These are phyloP conservation scores for Myathropa florea DNA, from an alignment of 2,888 invertebrate species.

Conservation along the genomic window DNA sequence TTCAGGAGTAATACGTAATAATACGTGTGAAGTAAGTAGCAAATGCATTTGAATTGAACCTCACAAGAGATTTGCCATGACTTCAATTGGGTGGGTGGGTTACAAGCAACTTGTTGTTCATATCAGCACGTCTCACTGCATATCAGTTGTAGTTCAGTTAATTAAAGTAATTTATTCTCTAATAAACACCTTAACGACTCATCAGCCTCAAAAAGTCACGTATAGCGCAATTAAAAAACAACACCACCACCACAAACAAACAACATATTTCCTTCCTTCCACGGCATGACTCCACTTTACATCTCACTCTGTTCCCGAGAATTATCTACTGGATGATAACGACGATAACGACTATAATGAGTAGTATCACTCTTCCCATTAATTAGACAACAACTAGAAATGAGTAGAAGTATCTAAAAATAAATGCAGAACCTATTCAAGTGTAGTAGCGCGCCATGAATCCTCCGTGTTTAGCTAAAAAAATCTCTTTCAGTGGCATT, in stretches of 20 bases:
- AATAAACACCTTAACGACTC: conserved; percentile 1
- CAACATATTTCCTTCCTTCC: not conserved
- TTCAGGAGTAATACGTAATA: no score
- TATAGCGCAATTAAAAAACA: no score
- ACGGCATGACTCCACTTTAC: not conserved
- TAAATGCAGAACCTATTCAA: not conserved
- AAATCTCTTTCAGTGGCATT: not conserved
- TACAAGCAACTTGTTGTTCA: no score
- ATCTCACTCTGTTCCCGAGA: not conserved
- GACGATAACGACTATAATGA: conserved; percentile 10
- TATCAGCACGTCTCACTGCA: no score
- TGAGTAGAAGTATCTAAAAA: conserved; percentile 23
- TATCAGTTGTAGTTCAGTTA: not conserved
- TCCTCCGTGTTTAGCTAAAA: not conserved
- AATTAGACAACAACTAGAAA: conserved; percentile 20
- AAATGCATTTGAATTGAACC: no score
- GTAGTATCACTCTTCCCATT: conserved; percentile 26
- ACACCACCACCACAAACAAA: no score
- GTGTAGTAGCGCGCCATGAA: not conserved
- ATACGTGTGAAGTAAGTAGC: no score
- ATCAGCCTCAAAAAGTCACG: not conserved
- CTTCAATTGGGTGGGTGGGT: no score
- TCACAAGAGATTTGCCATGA: no score
- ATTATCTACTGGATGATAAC: not conserved
- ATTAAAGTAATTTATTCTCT: conserved; percentile 7